Percentiles rank a stretch among this genome's conserved stretches.
Evolutionary conservation across 2,113 vertebrate species (phyloP).

Genomic region (Steatornis caripensis): DNA sequence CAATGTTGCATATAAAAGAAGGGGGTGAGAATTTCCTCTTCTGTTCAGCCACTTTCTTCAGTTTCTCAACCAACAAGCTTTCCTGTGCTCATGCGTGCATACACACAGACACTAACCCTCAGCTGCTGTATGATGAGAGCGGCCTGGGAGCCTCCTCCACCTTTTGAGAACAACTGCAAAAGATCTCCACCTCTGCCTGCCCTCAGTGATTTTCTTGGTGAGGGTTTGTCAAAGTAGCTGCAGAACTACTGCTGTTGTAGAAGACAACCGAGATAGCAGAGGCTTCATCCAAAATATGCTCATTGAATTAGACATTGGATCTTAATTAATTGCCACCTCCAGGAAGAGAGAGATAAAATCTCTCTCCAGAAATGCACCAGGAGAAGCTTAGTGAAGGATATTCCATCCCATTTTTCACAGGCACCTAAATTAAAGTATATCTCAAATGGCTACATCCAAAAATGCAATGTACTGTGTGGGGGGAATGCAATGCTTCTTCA

Average conservation of each 20-base stretch:
- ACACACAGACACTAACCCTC: background rate
- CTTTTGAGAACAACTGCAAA: background rate
- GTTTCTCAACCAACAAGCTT: background rate
- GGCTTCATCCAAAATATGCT: background rate
- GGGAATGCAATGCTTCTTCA: background rate
- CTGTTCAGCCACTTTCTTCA: background rate
- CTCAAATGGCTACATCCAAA: background rate
- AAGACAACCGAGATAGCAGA: background rate
- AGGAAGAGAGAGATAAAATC: background rate
- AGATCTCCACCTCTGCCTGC: background rate
- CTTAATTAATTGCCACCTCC: background rate
- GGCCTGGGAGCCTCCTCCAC: background rate
- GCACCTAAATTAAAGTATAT: background rate
- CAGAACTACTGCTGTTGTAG: background rate
- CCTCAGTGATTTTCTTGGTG: background rate
- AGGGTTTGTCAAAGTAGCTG: background rate
- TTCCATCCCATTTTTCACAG: background rate
- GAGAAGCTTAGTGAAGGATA: background rate
- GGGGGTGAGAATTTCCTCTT: background rate
- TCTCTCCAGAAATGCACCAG: background rate
- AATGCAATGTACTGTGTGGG: rapidly evolving
- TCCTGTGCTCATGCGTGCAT: background rate
- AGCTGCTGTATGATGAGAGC: background rate
- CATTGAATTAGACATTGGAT: background rate
- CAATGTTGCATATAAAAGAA: background rate